Percentiles rank a stretch among this genome's conserved stretches.
These are phyloP conservation scores for Diglossa cyanea DNA, from an alignment of 2,797 vertebrate genomes.

Conservation along the genomic window DNA sequence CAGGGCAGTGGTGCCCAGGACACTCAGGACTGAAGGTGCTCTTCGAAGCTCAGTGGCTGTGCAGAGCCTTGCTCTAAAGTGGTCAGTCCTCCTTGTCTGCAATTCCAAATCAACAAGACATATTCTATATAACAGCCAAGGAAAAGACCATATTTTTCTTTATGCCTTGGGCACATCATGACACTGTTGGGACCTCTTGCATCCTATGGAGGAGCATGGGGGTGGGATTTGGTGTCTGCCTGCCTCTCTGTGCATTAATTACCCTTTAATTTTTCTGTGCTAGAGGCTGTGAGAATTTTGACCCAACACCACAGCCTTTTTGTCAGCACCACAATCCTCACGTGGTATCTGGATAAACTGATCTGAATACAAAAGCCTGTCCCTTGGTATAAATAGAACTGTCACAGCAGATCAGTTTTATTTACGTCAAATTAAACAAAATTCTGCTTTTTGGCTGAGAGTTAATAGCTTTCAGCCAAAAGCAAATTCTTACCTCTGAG, in stretches of 20 bases:
- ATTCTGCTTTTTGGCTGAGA: conserved; percentile 28
- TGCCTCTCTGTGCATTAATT: neutral
- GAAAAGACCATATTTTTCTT: neutral
- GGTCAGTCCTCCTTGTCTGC: neutral
- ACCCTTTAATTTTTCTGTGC: neutral
- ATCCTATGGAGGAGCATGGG: fast-evolving
- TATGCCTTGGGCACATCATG: neutral
- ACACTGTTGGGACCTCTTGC: neutral
- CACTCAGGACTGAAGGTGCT: neutral
- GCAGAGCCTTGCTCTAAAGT: neutral
- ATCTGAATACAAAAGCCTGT: neutral
- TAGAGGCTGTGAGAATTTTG: neutral
- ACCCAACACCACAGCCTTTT: neutral
- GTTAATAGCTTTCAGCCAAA: conserved; percentile 23
- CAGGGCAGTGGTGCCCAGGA: neutral
- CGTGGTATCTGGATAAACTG: neutral
- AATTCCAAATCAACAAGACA: neutral
- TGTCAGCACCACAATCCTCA: neutral
- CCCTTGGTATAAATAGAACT: conserved; percentile 14
- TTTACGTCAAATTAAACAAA: conserved; percentile 25
- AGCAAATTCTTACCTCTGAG: conserved; percentile 37
- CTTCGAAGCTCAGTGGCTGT: neutral
- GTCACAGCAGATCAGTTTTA: conserved; percentile 20
- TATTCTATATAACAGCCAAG: neutral
- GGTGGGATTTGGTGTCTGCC: neutral